phyloP scores from a whole-genome alignment of 1,140 invertebrate species.

The Yoshiicerus persimilis region DNA sequence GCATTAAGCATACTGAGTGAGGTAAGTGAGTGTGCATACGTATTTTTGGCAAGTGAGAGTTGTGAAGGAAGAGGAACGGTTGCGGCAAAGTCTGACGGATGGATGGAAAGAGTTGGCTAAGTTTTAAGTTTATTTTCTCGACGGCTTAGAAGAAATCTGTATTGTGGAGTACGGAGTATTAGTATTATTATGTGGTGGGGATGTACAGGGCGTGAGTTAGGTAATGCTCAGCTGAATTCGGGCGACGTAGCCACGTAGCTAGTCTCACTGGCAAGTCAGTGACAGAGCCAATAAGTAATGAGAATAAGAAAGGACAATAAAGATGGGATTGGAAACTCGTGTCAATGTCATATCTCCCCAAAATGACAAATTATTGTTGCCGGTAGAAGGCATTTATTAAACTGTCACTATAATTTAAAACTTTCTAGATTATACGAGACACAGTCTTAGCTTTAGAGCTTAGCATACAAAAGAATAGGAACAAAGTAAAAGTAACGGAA shows the following conservation, averaged over 20 bases:
- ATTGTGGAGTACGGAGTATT: not conserved
- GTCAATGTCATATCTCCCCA: slow-evolving; percentile 42
- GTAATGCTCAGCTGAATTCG: not conserved
- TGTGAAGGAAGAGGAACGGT: not conserved
- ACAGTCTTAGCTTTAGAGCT: slow-evolving; percentile 1
- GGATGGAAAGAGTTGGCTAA: not conserved
- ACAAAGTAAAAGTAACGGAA: not conserved
- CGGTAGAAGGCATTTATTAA: slow-evolving; percentile 39
- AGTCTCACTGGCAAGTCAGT: not conserved
- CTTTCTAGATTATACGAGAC: slow-evolving; percentile 35
- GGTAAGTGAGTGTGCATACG: too few relatives aligned
- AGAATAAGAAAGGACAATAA: slow-evolving; percentile 21
- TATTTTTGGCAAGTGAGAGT: not conserved
- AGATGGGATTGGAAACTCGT: slow-evolving; percentile 40
- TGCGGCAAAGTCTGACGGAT: not conserved
- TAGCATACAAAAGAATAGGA: slow-evolving; percentile 18
- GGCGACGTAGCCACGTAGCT: not conserved
- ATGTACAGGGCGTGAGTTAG: not conserved
- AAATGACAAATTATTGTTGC: slow-evolving; percentile 49
- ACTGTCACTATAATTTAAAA: slow-evolving; percentile 48
- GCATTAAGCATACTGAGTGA: too few relatives aligned
- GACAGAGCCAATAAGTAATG: slow-evolving; percentile 12
- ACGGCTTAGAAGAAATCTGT: not conserved
- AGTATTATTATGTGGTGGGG: not conserved
- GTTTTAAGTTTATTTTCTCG: slow-evolving; percentile 15